phyloP scores from a whole-genome alignment of 2,888 invertebrate genomes.

The Diogma glabrata region DNA sequence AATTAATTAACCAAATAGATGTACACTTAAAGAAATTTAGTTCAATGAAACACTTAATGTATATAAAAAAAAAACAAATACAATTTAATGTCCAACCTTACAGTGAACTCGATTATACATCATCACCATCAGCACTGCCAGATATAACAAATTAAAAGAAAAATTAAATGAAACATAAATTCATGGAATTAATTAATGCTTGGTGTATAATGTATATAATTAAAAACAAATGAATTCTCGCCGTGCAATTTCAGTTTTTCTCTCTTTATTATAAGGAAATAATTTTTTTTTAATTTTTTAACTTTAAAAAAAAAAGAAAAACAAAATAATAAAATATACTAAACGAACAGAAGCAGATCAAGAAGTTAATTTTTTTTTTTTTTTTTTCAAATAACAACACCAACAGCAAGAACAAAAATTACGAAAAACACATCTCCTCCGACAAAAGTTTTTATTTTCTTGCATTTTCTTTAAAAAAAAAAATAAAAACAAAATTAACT shows the following conservation, averaged over 20 bases:
- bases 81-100: conserved; percentile 7
- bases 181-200: conserved; percentile 9
- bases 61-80: not conserved
- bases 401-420: too few species aligned
- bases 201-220: conserved; percentile 9
- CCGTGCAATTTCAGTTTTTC: conserved; percentile 8
- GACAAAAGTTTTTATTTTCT: too few species aligned
- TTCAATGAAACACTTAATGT: too few species aligned
- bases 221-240: conserved; percentile 9
- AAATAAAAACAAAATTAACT: too few species aligned
- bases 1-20: too few species aligned
- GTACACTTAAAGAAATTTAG: too few species aligned
- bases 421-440: too few species aligned
- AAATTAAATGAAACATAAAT: conserved; percentile 8
- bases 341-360: conserved; percentile 8
- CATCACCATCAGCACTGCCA: too few species aligned
- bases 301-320: not conserved
- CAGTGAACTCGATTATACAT: conserved; percentile 7
- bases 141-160: conserved; percentile 6
- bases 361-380: too few species aligned
- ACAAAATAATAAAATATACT: too few species aligned
- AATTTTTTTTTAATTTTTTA: not conserved
- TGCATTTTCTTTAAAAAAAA: too few species aligned
- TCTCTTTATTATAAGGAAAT: conserved; percentile 4
- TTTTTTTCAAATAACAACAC: too few species aligned